Evolutionary conservation across 2,113 vertebrate species (phyloP).

Genomic region (Falcunculus frontatus): DNA sequence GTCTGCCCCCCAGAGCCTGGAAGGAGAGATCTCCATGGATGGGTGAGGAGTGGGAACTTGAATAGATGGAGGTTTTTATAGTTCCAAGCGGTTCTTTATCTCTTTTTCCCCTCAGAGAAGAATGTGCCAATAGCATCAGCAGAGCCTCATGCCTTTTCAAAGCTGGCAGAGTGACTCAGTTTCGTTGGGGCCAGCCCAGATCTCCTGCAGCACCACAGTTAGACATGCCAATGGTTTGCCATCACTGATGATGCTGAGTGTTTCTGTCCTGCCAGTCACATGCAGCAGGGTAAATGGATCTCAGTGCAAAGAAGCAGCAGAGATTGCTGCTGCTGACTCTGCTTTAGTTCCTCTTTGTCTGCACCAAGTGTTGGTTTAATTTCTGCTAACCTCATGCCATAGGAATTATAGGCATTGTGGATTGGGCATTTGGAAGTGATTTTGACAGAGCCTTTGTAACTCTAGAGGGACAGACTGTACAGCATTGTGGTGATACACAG

Average conservation of each 20-base stretch:
- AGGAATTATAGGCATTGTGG: not conserved
- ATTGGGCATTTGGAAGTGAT: constrained; percentile 6
- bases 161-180: not conserved
- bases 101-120: not conserved
- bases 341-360: not conserved
- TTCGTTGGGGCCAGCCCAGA: not conserved
- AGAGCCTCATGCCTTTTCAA: not conserved
- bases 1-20: not conserved
- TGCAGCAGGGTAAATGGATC: not conserved
- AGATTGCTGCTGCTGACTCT: not conserved
- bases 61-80: not conserved
- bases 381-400: not conserved
- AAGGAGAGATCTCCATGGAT: not conserved
- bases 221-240: not conserved
- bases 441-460: not conserved
- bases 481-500: not conserved
- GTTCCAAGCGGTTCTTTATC: not conserved
- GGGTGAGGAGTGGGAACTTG: not conserved
- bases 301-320: not conserved
- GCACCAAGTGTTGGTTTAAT: not conserved
- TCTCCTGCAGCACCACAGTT: not conserved
- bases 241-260: not conserved
- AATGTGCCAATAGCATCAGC: not conserved
- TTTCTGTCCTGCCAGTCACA: not conserved
- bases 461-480: not conserved